Base-by-base conservation (phyloP, 2,797 vertebrate genomes). In the Sebastes oblongus region DNA sequence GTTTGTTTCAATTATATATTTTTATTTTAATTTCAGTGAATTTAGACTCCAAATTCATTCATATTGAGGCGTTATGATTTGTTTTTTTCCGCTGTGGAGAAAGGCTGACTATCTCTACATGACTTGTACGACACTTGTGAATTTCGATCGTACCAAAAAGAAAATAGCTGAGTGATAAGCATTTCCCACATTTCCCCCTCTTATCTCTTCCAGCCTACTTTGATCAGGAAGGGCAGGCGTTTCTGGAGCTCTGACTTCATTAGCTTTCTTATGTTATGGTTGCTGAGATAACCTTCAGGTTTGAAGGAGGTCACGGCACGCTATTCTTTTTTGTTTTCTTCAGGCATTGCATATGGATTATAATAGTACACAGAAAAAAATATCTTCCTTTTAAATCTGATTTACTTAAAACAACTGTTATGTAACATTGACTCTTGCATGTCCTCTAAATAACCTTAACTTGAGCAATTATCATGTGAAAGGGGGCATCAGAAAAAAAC, bases 271-370 rank as follows among this genome's bases (percentile, higher is more conserved):
- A 75, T 60, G 50, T 86, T 68, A 50, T 27, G 46, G 65, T 52
- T 30, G 39, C 39, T 16, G 68, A 78, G 77, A 86, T 87, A 80
- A 87, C 82, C 84, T 83, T 84, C 72, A 84, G 34, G 79, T 75
- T 39, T 58, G 66, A 72, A 61, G 27, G 55, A 78, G 78, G 73
- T 87, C 54, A 61, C 1, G 7, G 56, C 42, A 62, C 66, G 14
- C 68, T 84, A 77, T 56, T 65, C 8, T 34, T 30, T 16, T 60
- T 64, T 68, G 36, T 72, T 14, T 4, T 74, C 61, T 71, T 64
- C 55, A 55, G 18, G 52, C 50, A n/a, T 16, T 69, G 52, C 67
- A 68, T 75, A 52, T 77, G 58, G 55, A 62, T 75, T 46, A 34
- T 39, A n/a, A 42, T 52, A 25, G n/a, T 59, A 67, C 20, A 59